Base-by-base conservation (phyloP, 2,888 invertebrate species). In the Pandemis heparana region DNA sequence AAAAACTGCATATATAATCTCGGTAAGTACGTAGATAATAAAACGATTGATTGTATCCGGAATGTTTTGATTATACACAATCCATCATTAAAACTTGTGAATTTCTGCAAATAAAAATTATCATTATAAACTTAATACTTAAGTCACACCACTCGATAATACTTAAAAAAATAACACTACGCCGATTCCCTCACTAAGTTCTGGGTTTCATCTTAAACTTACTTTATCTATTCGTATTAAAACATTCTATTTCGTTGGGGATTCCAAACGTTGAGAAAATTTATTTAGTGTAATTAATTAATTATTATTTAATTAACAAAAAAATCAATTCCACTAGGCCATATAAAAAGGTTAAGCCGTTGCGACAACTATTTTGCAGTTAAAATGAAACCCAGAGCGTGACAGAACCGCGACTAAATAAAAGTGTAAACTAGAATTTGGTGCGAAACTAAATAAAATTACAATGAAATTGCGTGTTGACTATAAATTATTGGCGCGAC, bases 11-110 rank as follows among this genome's bases (percentile, higher is more conserved):
- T 43, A 53, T 53, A 9, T 53, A 70, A 84, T 84, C 83, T 87
- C 83, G 5, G 78, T 85, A 86, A 87, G 82, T 88, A 88, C 87
- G 83, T 85, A 80, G 71, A 69, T 70, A 74, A 74, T 76, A 69
- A 32, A 75, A 75, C 43, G 74, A 70, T 65, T 60, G 70, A 78
- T 83, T 81, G 84, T 82, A 74, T 71, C 61, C 78, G 87, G 87
- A 86, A 87, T 87, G 86, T 85, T 56, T 75, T 53, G 32, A 48
- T 46, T 0, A 70, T 63, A 74, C 16, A 60, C 72, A 74, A 71
- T 60, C 41, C 74, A 75, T 75, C 75, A 66, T 67, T 75, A 70
- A 69, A 68, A 65, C 48, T 68, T 68, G 14, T 38, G 56, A 62
- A 59, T 65, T 69, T 77, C 80, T 79, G 80, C 63, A 77, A 78